Conservation (phyloP, 2,113 vertebrate genomes). For the Misgurnus mizolepis region DNA sequence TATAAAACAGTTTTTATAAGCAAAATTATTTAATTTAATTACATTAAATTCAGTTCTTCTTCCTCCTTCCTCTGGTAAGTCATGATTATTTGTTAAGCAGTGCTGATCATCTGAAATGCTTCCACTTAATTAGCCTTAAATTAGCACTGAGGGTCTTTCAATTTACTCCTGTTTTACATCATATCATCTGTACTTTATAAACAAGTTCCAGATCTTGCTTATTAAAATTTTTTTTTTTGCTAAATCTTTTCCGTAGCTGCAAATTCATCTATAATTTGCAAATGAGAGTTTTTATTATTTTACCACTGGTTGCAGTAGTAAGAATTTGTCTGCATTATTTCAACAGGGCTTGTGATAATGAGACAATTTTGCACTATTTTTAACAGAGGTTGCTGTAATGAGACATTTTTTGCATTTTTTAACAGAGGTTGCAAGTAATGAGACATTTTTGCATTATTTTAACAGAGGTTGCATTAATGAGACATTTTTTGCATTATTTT, state of each 20-base stretch:
- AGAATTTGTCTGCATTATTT: too few relatives aligned
- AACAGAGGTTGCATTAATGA: background rate
- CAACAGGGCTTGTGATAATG: too few relatives aligned
- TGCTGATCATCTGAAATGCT: background rate
- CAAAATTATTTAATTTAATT: background rate
- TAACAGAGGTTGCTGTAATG: background rate
- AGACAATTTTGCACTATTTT: background rate
- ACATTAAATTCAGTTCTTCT: background rate
- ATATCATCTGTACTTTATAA: background rate
- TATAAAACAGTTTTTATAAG: too few relatives aligned
- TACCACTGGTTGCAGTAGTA: too few relatives aligned
- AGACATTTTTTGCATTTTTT: background rate
- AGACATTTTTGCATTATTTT: background rate
- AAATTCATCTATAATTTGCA: background rate
- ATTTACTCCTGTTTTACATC: background rate
- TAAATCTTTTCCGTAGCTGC: background rate
- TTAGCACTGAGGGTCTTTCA: background rate
- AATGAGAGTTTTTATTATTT: background rate
- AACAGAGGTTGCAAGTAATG: background rate
- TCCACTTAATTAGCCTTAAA: slow-evolving; percentile 9
- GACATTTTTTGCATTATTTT: background rate
- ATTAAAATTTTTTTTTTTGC: background rate
- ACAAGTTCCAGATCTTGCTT: background rate
- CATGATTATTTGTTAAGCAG: background rate
- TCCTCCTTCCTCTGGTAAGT: background rate